Evolutionary conservation across 2,113 vertebrate species (phyloP), one percentile per base, ranked within the genome.

Genomic region (Erythrolamprus reginae): DNA sequence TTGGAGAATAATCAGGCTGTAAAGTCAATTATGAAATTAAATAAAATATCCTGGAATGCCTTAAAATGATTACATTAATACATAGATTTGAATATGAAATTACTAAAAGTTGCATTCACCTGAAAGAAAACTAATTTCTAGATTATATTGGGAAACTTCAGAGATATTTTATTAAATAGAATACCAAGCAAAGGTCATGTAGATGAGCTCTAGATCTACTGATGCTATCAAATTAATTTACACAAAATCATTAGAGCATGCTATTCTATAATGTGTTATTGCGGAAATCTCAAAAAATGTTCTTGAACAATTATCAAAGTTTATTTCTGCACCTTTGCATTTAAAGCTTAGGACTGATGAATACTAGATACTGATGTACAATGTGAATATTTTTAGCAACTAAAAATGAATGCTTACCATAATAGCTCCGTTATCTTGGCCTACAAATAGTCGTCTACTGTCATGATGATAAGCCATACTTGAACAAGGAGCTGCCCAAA

Each of bases 401-500:
- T 56, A 26, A 21, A 55, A 82, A 87, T 38, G 10, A 88, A 83
- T 50, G 95, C 98, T 97, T 96, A 99, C 99, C 98, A 99, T 98
- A 94, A 99, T 94, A 2, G 98, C 98, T 87, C 99, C 99, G 0
- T 98, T 99, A 96, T 99, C 99, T 96, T 99, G 99, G 87, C 99
- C 99, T 89, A 99, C 98, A 96, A 99, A 99, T 95, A 99, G 97
- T 92, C 98, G 97, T 52, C 98, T 98, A 97, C 98, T 98, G 58
- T 99, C 99, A 4, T 99, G 98, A 95, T 99, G 99, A 94, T 99
- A 99, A 4, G 98, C 97, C 98, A 99, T 97, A 82, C 98, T 96
- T 21, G 98, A 98, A 95, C 99, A 99, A 0, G 99, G 98, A 5
- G 99, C 99, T 99, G 95, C 7, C 70, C 61, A 91, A 90, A 95